Evolutionary conservation across 2,888 invertebrate genomes (phyloP).

Genomic region (Crioceris asparagi): DNA sequence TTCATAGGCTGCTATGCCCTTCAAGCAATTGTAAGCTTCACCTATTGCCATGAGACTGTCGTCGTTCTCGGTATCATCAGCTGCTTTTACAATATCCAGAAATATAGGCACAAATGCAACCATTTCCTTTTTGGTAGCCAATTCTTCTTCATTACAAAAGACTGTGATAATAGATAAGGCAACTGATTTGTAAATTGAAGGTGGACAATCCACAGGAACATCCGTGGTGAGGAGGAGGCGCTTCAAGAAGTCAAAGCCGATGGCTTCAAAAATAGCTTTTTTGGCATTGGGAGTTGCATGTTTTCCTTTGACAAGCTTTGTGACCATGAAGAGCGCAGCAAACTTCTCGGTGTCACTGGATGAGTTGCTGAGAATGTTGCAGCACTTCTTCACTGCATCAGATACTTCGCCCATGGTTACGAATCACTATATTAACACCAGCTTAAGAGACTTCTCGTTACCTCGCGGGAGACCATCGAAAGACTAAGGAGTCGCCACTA

Average conservation of each 20-base stretch:
- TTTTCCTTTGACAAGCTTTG: conserved; percentile 76
- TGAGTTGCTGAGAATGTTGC: conserved; percentile 66
- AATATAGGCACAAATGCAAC: conserved; percentile 72
- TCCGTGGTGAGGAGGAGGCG: conserved; percentile 65
- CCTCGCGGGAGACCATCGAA: conserved; percentile 13
- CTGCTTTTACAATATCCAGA: conserved; percentile 71
- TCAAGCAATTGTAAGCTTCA: conserved; percentile 75
- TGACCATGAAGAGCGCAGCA: conserved; percentile 84
- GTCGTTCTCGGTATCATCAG: conserved; percentile 75
- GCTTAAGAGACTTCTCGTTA: conserved; percentile 4
- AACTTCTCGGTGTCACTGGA: conserved; percentile 84
- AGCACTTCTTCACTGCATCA: conserved; percentile 77
- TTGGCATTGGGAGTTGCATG: conserved; percentile 64
- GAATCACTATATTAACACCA: not conserved
- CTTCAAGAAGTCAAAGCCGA: conserved; percentile 78
- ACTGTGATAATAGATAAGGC: conserved; percentile 79
- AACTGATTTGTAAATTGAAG: conserved; percentile 82
- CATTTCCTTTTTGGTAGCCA: conserved; percentile 76
- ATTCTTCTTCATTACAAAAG: conserved; percentile 70
- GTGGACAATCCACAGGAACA: conserved; percentile 79
- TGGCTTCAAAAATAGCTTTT: conserved; percentile 75
- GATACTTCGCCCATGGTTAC: conserved; percentile 44
- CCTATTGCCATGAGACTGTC: conserved; percentile 79
- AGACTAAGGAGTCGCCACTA: conserved; percentile 24
- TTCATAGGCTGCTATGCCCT: conserved; percentile 66